These are phyloP conservation scores for Orthonychiurus folsomi DNA, from an alignment of 2,888 invertebrate species.

Conservation along the genomic window DNA sequence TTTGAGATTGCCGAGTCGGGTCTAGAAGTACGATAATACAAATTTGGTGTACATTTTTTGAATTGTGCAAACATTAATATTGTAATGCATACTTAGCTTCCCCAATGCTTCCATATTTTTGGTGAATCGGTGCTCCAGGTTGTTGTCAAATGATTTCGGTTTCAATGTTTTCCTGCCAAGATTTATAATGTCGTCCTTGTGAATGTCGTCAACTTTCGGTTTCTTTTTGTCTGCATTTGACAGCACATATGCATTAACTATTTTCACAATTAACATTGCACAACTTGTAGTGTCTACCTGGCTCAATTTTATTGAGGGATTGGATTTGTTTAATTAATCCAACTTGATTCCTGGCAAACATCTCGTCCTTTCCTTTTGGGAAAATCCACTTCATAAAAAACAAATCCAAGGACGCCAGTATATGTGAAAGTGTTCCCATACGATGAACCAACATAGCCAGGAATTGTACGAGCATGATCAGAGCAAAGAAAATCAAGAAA, in stretches of 20 bases:
- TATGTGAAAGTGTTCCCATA: constrained; percentile 90
- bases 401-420: constrained; percentile 74
- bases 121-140: neutral
- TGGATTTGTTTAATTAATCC: neutral
- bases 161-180: neutral
- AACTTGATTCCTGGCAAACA: neutral
- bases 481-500: constrained; percentile 92
- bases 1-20: neutral
- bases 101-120: neutral
- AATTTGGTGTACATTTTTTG: too few species aligned
- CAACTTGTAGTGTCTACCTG: neutral
- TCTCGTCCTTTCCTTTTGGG: neutral
- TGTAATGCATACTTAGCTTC: neutral
- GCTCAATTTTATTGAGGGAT: neutral
- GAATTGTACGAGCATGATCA: constrained; percentile 91
- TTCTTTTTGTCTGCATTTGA: neutral
- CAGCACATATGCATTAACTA: too few species aligned
- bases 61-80: too few species aligned
- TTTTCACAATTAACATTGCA: neutral
- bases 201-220: neutral
- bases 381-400: neutral
- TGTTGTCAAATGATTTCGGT: neutral
- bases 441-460: constrained; percentile 97
- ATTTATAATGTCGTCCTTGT: neutral
- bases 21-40: neutral